Conservation (phyloP, 2,888 invertebrate species). For the Heliconius ethilla region DNA sequence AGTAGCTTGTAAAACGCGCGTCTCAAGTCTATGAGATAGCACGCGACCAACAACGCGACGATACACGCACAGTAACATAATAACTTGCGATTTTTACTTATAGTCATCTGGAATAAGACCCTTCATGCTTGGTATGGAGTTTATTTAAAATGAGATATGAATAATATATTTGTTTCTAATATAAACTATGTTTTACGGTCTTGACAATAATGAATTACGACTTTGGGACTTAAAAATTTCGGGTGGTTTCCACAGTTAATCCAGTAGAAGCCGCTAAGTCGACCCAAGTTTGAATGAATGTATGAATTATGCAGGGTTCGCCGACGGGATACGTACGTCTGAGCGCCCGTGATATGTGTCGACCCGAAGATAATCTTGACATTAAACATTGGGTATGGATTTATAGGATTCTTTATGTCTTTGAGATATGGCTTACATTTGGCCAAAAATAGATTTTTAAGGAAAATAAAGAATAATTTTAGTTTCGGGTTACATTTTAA, state of each 20-base stretch:
- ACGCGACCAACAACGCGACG: conserved; percentile 57
- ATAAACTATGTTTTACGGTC: not conserved
- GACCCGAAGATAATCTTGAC: conserved; percentile 13
- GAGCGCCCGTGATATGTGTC: conserved; percentile 4
- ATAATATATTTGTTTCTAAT: not conserved
- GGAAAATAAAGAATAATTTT: not conserved
- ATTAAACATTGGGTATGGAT: conserved; percentile 6
- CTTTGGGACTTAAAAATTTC: not conserved
- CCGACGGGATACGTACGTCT: conserved; percentile 1
- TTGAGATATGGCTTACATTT: not conserved
- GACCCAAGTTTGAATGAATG: conserved; percentile 21
- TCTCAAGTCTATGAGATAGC: conserved; percentile 66
- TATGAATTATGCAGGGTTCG: conserved; percentile 24
- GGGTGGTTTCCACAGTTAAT: not conserved
- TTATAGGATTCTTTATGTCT: not conserved
- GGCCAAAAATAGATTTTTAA: not conserved
- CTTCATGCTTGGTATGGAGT: conserved; percentile 8
- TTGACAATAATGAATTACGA: not conserved
- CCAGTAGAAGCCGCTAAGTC: conserved; percentile 2
- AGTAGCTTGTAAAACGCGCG: no score
- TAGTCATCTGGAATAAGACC: conserved; percentile 69
- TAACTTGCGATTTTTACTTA: conserved; percentile 64
- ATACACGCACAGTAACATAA: conserved; percentile 60
- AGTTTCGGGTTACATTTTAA: conserved; percentile 1
- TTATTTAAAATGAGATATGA: not conserved